Percentiles rank a stretch among this genome's conserved stretches.
phyloP scores from a whole-genome alignment of 2,113 vertebrate species.

The Edolisoma coerulescens region DNA sequence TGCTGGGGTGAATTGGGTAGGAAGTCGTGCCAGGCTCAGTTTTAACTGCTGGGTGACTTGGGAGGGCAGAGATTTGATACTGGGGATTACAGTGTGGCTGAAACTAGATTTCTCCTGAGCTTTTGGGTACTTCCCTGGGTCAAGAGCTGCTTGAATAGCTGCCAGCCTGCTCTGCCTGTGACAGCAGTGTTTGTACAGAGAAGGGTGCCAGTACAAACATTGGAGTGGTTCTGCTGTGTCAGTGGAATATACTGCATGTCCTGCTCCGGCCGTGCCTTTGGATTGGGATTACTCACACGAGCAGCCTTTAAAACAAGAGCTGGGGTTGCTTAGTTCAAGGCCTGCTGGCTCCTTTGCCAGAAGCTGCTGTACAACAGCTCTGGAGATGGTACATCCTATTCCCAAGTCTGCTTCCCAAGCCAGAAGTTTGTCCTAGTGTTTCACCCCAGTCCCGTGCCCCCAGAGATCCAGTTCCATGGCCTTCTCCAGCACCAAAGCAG shows the following conservation, averaged over 20 bases:
- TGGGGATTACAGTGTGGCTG: background rate
- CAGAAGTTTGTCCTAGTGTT: background rate
- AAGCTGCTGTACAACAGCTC: background rate
- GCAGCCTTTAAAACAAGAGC: background rate
- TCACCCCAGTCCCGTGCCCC: background rate
- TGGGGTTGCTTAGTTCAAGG: background rate
- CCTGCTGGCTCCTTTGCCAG: background rate
- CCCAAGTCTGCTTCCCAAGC: background rate
- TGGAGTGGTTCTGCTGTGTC: background rate
- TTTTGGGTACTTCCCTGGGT: background rate
- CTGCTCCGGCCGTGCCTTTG: background rate
- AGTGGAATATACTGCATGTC: background rate
- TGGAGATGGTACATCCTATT: background rate
- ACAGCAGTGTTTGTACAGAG: background rate
- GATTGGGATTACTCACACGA: background rate
- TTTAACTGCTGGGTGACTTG: background rate
- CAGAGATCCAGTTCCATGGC: background rate
- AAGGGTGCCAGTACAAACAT: background rate
- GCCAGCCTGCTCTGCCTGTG: background rate
- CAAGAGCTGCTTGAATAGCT: background rate
- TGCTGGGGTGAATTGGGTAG: background rate
- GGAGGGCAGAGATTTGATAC: background rate
- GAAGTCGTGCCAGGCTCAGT: background rate
- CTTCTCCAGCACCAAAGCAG: background rate
- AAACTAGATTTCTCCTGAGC: background rate